phyloP scores from a whole-genome alignment of 2,888 invertebrate genomes.

The Acanthococcus lagerstroemiae region DNA sequence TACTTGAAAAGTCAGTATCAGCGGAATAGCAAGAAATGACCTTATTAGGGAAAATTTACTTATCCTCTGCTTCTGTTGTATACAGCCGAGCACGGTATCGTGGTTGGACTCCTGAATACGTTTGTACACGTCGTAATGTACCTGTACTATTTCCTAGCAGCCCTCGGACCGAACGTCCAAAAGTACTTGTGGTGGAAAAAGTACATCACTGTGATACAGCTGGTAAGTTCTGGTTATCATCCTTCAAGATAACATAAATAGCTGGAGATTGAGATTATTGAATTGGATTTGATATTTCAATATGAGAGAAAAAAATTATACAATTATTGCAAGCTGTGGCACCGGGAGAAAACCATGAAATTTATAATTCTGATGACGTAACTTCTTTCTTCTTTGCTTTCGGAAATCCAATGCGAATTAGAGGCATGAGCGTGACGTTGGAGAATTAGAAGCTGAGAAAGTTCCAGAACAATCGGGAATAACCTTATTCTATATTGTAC shows the following conservation, averaged over 20 bases:
- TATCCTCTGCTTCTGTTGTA: slow-evolving; percentile 40
- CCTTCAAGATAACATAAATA: too few relatives aligned
- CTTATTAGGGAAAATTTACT: too few relatives aligned
- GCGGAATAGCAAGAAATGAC: neutral
- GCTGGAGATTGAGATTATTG: too few relatives aligned
- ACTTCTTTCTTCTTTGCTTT: too few relatives aligned
- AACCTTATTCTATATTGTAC: too few relatives aligned
- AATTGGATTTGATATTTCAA: too few relatives aligned
- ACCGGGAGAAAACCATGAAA: too few relatives aligned
- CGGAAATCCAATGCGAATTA: too few relatives aligned
- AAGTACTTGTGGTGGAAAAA: slow-evolving; percentile 93
- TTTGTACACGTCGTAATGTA: slow-evolving; percentile 90
- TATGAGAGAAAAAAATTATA: neutral
- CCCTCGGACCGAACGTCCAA: slow-evolving; percentile 75
- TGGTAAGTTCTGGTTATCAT: slow-evolving; percentile 53
- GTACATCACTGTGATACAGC: slow-evolving; percentile 75
- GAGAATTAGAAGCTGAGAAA: too few relatives aligned
- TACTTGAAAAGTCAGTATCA: slow-evolving; percentile 47
- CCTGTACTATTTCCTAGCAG: slow-evolving; percentile 76
- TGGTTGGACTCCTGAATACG: slow-evolving; percentile 77
- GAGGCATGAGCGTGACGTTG: too few relatives aligned
- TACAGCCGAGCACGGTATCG: slow-evolving; percentile 72
- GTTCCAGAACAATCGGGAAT: too few relatives aligned
- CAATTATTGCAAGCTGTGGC: neutral
- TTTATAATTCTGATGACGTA: too few relatives aligned